A percentile compares a stretch with the other conserved stretches of the same genome.
Evolutionary conservation across 2,797 vertebrate species (phyloP).

Genomic region (Lacerta bilineata): DNA sequence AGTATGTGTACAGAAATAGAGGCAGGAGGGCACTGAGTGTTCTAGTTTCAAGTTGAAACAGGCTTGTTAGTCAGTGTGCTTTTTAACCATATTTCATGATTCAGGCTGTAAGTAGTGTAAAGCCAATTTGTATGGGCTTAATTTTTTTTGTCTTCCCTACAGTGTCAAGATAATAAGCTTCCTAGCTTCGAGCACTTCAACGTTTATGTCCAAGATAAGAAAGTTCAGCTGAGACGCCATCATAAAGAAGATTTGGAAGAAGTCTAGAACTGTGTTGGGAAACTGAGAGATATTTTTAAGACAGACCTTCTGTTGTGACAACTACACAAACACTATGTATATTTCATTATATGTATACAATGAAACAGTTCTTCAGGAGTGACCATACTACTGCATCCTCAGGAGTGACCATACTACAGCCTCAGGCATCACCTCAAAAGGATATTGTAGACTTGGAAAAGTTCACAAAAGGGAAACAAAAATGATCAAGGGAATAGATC

Average conservation of each 20-base stretch:
- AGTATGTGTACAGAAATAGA: no score
- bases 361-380: no score
- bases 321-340: background rate
- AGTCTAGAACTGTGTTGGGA: background rate
- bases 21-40: no score
- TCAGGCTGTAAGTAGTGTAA: background rate
- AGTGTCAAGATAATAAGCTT: background rate
- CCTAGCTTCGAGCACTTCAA: background rate
- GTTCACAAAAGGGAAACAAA: no score
- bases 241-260: background rate
- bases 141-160: background rate
- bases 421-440: no score
- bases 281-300: background rate
- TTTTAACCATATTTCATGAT: background rate
- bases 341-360: no score
- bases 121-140: background rate
- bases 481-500: no score
- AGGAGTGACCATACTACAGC: no score
- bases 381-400: no score
- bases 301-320: background rate
- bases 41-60: no score
- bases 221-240: background rate
- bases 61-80: background rate
- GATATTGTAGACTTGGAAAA: no score
- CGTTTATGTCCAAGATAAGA: conserved; percentile 8